A percentile compares a stretch with the other conserved stretches of the same genome.
Conservation (phyloP, 2,888 invertebrate species). For the Cheilosia vernalis region DNA sequence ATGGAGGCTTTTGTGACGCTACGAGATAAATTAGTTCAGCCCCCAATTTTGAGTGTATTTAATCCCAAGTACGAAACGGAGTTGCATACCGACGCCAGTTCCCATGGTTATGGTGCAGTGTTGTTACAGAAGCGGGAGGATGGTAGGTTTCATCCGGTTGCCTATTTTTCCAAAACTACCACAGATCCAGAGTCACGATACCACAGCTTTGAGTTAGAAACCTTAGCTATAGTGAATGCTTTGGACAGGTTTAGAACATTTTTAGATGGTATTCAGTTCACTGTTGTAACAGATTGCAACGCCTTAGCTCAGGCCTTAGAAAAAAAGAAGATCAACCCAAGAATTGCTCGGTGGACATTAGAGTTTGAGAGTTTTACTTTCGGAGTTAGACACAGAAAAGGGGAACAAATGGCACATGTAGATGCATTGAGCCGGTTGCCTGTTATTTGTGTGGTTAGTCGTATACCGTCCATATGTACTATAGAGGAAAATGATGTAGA, state of each 20-base stretch:
- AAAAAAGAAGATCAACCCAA: neutral
- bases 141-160: neutral
- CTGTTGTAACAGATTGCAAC: neutral
- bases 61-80: neutral
- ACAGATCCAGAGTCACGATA: neutral
- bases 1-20: neutral
- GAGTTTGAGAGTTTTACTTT: neutral
- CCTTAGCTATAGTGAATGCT: neutral
- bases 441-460: neutral
- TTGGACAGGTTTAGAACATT: neutral
- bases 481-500: no score
- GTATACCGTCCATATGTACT: no score
- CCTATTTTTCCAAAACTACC: neutral
- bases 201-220: neutral
- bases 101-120: neutral
- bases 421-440: neutral
- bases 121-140: neutral
- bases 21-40: neutral
- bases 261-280: neutral
- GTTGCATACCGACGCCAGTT: neutral
- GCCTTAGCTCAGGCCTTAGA: neutral
- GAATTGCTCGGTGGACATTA: neutral
- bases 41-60: neutral
- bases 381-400: neutral
- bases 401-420: neutral